phyloP scores from a whole-genome alignment of 1,140 invertebrate species.

The Nomia melanderi region DNA sequence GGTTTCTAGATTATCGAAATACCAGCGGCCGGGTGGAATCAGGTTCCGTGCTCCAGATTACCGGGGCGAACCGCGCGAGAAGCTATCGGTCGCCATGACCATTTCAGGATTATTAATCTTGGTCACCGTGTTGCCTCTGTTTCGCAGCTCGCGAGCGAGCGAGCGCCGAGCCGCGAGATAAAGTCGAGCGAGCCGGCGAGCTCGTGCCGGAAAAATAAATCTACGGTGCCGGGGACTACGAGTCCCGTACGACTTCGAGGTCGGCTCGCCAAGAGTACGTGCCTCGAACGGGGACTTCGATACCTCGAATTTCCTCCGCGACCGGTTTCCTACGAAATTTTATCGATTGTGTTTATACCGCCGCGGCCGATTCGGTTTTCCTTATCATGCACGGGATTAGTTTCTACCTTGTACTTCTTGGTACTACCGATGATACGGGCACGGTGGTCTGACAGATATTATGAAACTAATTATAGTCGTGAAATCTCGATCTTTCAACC shows the following conservation, averaged over 20 bases:
- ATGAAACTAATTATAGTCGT: no score
- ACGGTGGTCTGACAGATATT: no score
- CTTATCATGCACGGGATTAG: no score
- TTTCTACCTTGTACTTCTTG: no score
- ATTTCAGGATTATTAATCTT: conserved; percentile 65
- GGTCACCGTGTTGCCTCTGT: conserved; percentile 35
- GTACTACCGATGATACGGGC: no score
- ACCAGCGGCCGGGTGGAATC: conserved; percentile 55
- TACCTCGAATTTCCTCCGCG: neutral
- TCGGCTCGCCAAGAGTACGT: conserved; percentile 15
- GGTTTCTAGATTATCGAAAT: conserved; percentile 67
- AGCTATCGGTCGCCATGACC: conserved; percentile 53
- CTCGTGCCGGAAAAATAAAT: conserved; percentile 47
- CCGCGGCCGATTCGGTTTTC: no score
- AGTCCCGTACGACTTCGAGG: conserved; percentile 23
- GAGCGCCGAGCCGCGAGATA: conserved; percentile 39
- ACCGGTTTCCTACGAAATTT: neutral
- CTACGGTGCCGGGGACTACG: neutral
- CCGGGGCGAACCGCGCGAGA: conserved; percentile 18
- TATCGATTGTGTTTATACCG: neutral
- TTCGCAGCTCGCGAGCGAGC: neutral
- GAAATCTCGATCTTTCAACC: no score
- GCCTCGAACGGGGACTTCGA: conserved; percentile 5
- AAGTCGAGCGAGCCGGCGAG: neutral
- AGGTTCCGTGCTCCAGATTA: conserved; percentile 56